Evolutionary conservation across 30 jellyfish, hydroid and myxozoan genomes (phyloP), one percentile per base, ranked within the genome.

Genomic region (Cassiopea xamachana): DNA sequence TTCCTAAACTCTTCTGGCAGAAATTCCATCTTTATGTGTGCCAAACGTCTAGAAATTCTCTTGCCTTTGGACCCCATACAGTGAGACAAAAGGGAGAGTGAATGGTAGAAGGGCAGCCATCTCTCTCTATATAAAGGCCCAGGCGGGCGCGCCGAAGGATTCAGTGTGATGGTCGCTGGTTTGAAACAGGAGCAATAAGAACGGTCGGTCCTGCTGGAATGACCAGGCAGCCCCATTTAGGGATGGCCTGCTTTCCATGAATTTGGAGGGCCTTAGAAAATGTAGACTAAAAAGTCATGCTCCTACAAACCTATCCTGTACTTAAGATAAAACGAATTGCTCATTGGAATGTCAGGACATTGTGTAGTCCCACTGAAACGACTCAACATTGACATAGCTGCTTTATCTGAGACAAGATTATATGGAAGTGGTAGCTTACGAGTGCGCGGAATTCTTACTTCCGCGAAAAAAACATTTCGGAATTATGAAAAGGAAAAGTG

Each of bases 391-490:
- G 90, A 81, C 60, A 19, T 81, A 2, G 90, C 86, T 27, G 90
- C 90, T 18, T 39, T 70, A 15, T 44, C 76, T 45, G 92, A 84
- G 44, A 84, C 92, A 18, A 69, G 92, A 14, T 67, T 84, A n/a
- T 12, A 76, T 16, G 92, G 70, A 48, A 45, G 48, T 17, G 92
- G 92, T 7, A 9, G 82, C 48, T 14, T 9, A 9, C 64, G 58
- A 86, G 60, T n/a, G 62, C 46, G 48, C n/a, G 87, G 80, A 48
- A 79, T 46, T 48, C 74, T 17, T 46, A 48, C 47, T 43, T 17
- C 74, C 46, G 76, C 76, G n/a, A 19, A 15, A 13, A 19, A 19
- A 19, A 44, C 77, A 74, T 72, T 79, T 79, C 69, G 74, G 80
- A 6, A 79, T 17, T 74, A 9, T 14, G 45, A 61, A 46, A 48